Evolutionary conservation across 2,113 vertebrate genomes (phyloP), one percentile per base, ranked within the genome.

Genomic region (Strix uralensis): DNA sequence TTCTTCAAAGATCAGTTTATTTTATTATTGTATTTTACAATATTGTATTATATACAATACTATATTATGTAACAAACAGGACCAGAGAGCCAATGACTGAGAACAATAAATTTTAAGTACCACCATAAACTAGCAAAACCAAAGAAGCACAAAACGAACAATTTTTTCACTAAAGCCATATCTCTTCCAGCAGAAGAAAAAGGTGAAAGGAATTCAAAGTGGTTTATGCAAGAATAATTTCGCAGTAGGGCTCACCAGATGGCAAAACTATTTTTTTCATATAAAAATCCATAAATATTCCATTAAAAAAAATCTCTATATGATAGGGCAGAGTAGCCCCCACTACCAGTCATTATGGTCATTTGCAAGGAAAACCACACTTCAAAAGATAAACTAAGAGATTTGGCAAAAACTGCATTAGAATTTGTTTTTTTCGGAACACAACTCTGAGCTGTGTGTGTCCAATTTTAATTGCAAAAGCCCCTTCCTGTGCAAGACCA

Each of bases 391-490:
- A 71, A 96, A 74, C 5, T 0, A 9, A 34, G 44, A 86, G 22
- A 73, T 79, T 10, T 69, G 69, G 80, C 38, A 93, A 59, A 78
- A 86, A 15, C 15, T 20, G 32, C 18, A 13, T 3, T 7, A 32
- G 13, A 69, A 54, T 69, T 73, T 46, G 5, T 27, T 27, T 94
- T 46, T 51, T 72, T 57, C 65, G 30, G n/a, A 81, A 61, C 32
- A 40, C 21, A 5, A 23, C 34, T 59, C 44, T 1, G 27, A 84
- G 69, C 44, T 71, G 13, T 23, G 10, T n/a, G 65, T 34, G 47
- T 15, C 40, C 63, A 86, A 40, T 81, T 92, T 90, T 86, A 90
- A 93, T 49, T 90, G 88, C 70, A 93, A 66, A 71, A 92, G 19
- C 10, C 58, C 84, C 86, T 92, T 94, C 70, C 92, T 86, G 62